phyloP scores from a whole-genome alignment of 2,797 vertebrate genomes.

The Schizopygopsis pylzovi region DNA sequence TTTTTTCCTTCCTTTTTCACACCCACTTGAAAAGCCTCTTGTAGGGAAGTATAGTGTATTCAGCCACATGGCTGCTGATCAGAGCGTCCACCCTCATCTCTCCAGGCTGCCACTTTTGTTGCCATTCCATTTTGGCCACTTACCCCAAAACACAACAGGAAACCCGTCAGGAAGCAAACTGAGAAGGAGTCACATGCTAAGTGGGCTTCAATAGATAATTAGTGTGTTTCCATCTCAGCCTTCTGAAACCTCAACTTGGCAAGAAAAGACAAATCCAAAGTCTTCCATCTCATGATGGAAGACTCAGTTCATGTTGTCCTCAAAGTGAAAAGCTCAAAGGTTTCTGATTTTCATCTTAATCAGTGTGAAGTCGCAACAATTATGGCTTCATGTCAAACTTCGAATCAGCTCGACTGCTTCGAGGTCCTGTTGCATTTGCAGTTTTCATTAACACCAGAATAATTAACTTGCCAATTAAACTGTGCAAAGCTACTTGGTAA shows the following conservation, averaged over 20 bases:
- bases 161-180: slow-evolving; percentile 25
- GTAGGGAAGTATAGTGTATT: slow-evolving; percentile 13
- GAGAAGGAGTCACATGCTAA: slow-evolving; percentile 44
- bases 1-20: background rate
- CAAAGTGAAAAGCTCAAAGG: slow-evolving; percentile 21
- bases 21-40: slow-evolving; percentile 13
- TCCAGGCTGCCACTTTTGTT: slow-evolving; percentile 25
- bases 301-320: slow-evolving; percentile 16
- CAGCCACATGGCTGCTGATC: slow-evolving; percentile 35
- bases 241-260: slow-evolving; percentile 41
- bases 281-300: slow-evolving; percentile 30
- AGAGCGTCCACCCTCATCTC: slow-evolving; percentile 20
- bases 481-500: slow-evolving; percentile 37
- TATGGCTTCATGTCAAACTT: slow-evolving; percentile 47
- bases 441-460: slow-evolving; percentile 56
- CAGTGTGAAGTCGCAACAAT: slow-evolving; percentile 41
- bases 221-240: slow-evolving; percentile 36
- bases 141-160: slow-evolving; percentile 22
- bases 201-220: slow-evolving; percentile 57
- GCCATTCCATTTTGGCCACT: slow-evolving; percentile 30
- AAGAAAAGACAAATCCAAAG: slow-evolving; percentile 41
- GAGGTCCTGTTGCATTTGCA: slow-evolving; percentile 3
- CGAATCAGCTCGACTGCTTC: background rate
- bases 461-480: slow-evolving; percentile 57
- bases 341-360: slow-evolving; percentile 55